Conservation (phyloP, 2,113 vertebrate genomes). For the Azemiops feae region DNA sequence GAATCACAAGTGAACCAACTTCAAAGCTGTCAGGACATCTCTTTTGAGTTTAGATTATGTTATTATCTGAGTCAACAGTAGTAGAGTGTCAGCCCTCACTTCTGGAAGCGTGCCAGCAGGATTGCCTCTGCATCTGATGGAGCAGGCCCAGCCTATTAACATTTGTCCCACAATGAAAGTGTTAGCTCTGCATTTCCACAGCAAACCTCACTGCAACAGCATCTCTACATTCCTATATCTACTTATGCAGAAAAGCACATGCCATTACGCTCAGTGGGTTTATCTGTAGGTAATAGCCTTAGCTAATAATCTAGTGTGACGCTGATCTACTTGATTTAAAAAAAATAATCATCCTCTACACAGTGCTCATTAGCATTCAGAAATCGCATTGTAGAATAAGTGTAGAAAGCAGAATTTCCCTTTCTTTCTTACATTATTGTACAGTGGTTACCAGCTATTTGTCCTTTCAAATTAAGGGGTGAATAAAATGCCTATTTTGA, state of each 20-base stretch:
- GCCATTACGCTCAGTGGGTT: background rate
- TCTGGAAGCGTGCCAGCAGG: background rate
- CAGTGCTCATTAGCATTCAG: background rate
- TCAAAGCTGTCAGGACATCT: background rate
- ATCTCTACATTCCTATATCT: background rate
- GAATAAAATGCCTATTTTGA: background rate
- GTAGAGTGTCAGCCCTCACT: background rate
- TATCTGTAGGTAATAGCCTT: background rate
- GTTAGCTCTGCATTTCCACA: background rate
- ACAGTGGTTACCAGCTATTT: background rate
- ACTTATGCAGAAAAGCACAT: background rate
- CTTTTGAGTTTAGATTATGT: background rate
- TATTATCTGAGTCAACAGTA: conserved; percentile 3
- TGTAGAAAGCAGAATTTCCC: background rate
- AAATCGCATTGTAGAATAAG: background rate
- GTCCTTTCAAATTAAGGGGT: background rate
- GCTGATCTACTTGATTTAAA: background rate
- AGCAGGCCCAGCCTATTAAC: background rate
- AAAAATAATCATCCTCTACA: background rate
- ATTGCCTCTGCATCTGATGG: background rate
- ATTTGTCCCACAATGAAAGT: background rate
- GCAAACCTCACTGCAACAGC: background rate
- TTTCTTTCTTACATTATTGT: background rate
- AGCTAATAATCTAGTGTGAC: background rate
- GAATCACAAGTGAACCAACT: background rate